Conservation (phyloP, 2,888 invertebrate genomes). For the Epistrophe grossulariae region DNA sequence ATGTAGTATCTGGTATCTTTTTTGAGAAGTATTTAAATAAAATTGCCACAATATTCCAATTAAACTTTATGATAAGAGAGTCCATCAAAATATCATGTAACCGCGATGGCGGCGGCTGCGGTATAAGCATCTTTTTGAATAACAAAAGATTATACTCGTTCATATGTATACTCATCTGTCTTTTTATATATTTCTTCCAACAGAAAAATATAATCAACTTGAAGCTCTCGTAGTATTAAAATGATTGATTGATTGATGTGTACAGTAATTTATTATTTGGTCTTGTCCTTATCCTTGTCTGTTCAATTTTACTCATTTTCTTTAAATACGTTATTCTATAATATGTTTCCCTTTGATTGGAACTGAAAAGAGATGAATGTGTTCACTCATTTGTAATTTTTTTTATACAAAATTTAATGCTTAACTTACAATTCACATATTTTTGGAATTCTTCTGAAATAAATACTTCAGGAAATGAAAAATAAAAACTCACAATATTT, state of each 20-base stretch:
- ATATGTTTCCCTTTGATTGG: not conserved
- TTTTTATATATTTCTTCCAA: not conserved
- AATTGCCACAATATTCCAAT: slow-evolving; percentile 24
- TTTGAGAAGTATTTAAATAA: slow-evolving; percentile 14
- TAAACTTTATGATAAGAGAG: slow-evolving; percentile 4
- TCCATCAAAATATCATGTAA: slow-evolving; percentile 13
- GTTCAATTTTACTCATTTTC: not conserved
- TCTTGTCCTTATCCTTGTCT: not conserved
- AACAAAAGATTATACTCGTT: not conserved
- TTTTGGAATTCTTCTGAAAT: not conserved
- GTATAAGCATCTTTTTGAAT: not conserved
- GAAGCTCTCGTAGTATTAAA: not conserved
- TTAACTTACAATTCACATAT: not conserved
- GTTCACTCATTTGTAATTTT: not conserved
- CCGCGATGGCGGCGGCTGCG: not conserved
- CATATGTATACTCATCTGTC: not conserved
- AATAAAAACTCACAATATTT: not conserved
- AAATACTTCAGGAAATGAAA: not conserved
- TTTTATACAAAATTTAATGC: not conserved
- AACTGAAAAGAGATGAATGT: not conserved
- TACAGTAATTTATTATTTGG: slow-evolving; percentile 18
- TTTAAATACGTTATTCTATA: not conserved
- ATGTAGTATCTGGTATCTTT: not conserved
- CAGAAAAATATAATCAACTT: not conserved
- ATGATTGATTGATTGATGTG: slow-evolving; percentile 26